phyloP scores from a whole-genome alignment of 2,888 invertebrate genomes.

The Amphipyra tragopoginis region DNA sequence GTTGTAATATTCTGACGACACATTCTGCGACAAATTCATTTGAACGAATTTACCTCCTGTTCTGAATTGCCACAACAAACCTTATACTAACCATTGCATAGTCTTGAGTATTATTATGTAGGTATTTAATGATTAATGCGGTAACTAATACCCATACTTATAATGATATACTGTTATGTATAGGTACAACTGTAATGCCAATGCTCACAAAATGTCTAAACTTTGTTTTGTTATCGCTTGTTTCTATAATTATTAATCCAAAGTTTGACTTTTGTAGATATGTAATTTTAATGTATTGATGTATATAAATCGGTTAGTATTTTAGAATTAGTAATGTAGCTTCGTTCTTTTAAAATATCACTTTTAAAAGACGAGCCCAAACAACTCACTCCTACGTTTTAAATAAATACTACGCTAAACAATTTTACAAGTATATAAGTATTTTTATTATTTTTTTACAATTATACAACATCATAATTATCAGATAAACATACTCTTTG shows the following conservation, averaged over 20 bases:
- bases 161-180: slow-evolving; percentile 51
- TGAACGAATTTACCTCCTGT: no score
- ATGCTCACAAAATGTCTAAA: slow-evolving; percentile 82
- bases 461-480: slow-evolving; percentile 86
- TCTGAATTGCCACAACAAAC: no score
- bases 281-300: slow-evolving; percentile 61
- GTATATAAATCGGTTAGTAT: slow-evolving; percentile 74
- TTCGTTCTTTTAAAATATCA: slow-evolving; percentile 83
- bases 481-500: slow-evolving; percentile 88
- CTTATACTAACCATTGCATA: slow-evolving; percentile 74
- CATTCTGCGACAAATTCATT: no score
- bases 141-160: slow-evolving; percentile 74
- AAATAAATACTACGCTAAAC: slow-evolving; percentile 88
- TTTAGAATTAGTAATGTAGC: slow-evolving; percentile 77
- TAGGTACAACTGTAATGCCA: slow-evolving; percentile 49
- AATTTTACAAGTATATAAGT: slow-evolving; percentile 87
- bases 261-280: slow-evolving; percentile 86
- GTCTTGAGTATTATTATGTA: slow-evolving; percentile 77
- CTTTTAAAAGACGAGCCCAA: slow-evolving; percentile 87
- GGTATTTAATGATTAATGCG: slow-evolving; percentile 66
- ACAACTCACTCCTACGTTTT: slow-evolving; percentile 72
- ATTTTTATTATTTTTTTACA: slow-evolving; percentile 86
- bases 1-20: no score
- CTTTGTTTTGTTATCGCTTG: slow-evolving; percentile 81
- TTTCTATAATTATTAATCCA: slow-evolving; percentile 66